Conservation (phyloP, 2,113 vertebrate species). For the Atherinomorus stipes region DNA sequence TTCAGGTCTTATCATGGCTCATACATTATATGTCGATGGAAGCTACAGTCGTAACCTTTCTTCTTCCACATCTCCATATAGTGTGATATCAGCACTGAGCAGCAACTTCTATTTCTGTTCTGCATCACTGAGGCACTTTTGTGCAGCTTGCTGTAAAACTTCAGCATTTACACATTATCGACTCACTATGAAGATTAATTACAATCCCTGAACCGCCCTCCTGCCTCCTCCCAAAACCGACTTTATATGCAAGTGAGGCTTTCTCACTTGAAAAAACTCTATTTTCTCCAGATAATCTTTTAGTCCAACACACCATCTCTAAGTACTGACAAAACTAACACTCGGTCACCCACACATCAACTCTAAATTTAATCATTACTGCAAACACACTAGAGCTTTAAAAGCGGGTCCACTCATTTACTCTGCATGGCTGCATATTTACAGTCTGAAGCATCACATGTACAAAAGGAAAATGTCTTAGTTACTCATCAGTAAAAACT, state of each 20-base stretch:
- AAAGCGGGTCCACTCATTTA: too few relatives aligned
- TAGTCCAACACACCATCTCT: too few relatives aligned
- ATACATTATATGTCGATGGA: constrained; percentile 48
- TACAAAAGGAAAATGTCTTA: too few relatives aligned
- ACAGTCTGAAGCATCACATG: too few relatives aligned
- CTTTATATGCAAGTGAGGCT: constrained; percentile 7
- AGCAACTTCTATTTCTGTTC: constrained; percentile 54
- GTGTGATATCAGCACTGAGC: constrained; percentile 45
- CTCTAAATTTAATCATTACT: too few relatives aligned
- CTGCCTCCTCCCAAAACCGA: not conserved
- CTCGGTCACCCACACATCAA: too few relatives aligned
- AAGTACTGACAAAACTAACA: too few relatives aligned
- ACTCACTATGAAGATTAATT: constrained; percentile 45
- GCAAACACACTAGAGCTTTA: too few relatives aligned
- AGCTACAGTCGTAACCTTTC: constrained; percentile 50
- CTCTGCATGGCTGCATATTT: too few relatives aligned
- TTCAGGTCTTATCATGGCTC: constrained; percentile 47
- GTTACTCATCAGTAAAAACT: too few relatives aligned
- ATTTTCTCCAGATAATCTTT: not conserved
- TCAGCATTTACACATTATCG: constrained; percentile 12
- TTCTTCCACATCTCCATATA: constrained; percentile 32
- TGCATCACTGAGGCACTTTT: constrained; percentile 29
- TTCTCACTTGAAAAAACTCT: not conserved
- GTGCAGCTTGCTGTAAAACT: constrained; percentile 22
- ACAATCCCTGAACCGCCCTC: not conserved